phyloP scores from a whole-genome alignment of 2,888 invertebrate species.

The Erebia epiphron region DNA sequence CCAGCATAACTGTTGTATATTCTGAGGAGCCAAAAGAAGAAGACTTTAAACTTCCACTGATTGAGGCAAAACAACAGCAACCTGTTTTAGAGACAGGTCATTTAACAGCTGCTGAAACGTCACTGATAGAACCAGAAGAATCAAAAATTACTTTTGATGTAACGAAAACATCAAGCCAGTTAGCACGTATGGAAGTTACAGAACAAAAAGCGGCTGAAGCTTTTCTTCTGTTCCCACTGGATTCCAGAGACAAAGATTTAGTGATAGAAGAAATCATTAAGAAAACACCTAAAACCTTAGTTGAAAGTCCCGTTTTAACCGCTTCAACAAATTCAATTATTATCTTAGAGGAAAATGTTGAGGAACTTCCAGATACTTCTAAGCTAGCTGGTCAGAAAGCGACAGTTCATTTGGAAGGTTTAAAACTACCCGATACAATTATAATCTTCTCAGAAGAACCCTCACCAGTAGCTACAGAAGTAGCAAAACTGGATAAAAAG shows the following conservation, averaged over 20 bases:
- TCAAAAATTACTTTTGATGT: slow-evolving; percentile 28
- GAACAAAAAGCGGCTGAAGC: slow-evolving; percentile 37
- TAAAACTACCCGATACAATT: slow-evolving; percentile 3
- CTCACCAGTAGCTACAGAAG: background rate
- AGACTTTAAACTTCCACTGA: background rate
- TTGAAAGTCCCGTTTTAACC: slow-evolving; percentile 9
- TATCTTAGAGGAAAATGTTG: slow-evolving; percentile 9
- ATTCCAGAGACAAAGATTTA: slow-evolving; percentile 10
- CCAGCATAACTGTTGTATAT: background rate
- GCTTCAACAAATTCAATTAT: slow-evolving; percentile 3
- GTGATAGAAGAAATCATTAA: background rate
- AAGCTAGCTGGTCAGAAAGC: background rate
- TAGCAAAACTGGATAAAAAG: background rate
- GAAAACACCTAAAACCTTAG: slow-evolving; percentile 8
- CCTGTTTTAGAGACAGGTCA: slow-evolving; percentile 15
- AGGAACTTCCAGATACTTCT: background rate
- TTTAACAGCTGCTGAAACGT: slow-evolving; percentile 25
- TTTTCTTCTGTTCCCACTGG: slow-evolving; percentile 13
- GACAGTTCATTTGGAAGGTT: background rate
- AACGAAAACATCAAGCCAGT: slow-evolving; percentile 18
- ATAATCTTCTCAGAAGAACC: slow-evolving; percentile 9
- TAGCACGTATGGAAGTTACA: slow-evolving; percentile 30
- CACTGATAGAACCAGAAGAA: slow-evolving; percentile 23
- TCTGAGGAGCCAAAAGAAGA: slow-evolving; percentile 16
- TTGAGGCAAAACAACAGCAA: background rate